Evolutionary conservation across 1,140 invertebrate species (phyloP), one percentile per base, ranked within the genome.

Genomic region (Bradynema listronoti): DNA sequence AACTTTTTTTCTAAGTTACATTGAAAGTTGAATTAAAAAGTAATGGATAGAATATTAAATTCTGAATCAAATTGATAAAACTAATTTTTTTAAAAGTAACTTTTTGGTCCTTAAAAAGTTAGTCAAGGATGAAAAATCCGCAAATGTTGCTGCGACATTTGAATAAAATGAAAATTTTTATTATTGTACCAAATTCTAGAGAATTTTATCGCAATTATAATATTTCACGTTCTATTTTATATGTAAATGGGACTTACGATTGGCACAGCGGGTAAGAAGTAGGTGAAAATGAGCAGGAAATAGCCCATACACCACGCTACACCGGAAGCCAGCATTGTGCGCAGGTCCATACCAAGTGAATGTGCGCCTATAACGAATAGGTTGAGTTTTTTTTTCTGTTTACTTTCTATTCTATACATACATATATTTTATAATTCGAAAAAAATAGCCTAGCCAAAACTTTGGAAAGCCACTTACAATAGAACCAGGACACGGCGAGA

Each of bases 281-380:
- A 77, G 29, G 73, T 77, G 29, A 77, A 39, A 55, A 66, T 62
- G 2, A 77, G 62, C 24, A 77, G 27, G 30, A 62, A 56, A 39
- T 77, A 68, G 22, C 74, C 74, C 16, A 78, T 36, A 50, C 72
- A 76, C 68, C 72, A 78, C 53, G 72, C 76, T 42, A 63, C 73
- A 24, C n/a, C 53, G 2, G 43, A 45, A 32, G 36, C 47, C 33
- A 77, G 36, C 75, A 77, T 78, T 11, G 57, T 36, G 42, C 56
- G 52, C n/a, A 77, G 62, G 45, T 77, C 74, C 33, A 54, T 74
- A 19, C 75, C 74, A 6, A 77, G 60, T 4, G 54, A 49, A 45
- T 78, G 75, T 16, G 73, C 73, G 54, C 69, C 67, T 69, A 43
- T 49, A 63, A 65, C 14, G 6, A 56, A 24, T 36, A 36, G n/a